phyloP scores from a whole-genome alignment of 92 coral and sea anemone species.

The Paramuricea clavata region DNA sequence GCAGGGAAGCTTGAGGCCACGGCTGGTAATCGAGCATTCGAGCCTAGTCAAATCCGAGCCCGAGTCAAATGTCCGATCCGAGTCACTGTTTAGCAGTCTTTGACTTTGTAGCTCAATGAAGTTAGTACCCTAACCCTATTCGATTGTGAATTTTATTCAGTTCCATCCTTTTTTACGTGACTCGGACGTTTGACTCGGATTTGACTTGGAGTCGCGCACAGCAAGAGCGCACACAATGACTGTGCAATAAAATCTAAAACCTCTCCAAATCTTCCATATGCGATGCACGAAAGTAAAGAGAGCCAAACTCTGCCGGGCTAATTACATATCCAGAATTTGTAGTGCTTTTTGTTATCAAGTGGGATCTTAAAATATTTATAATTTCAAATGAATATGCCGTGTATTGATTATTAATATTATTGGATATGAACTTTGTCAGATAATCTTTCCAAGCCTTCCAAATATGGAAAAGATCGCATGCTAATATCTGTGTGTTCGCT shows the following conservation, averaged over 20 bases:
- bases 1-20: too few species aligned
- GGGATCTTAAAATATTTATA: constrained; percentile 9
- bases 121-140: too few species aligned
- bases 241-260: neutral
- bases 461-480: neutral
- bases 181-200: too few species aligned
- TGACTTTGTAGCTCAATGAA: too few species aligned
- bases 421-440: constrained; percentile 3
- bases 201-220: neutral
- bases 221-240: neutral
- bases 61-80: too few species aligned
- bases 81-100: too few species aligned
- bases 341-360: constrained; percentile 1
- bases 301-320: neutral
- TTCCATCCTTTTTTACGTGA: too few species aligned
- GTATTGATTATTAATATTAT: neutral
- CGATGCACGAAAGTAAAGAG: neutral
- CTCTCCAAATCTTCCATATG: neutral
- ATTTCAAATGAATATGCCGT: neutral
- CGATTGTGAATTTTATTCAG: too few species aligned
- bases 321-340: constrained; percentile 13
- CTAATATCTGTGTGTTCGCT: neutral
- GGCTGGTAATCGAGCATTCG: too few species aligned
- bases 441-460: neutral
- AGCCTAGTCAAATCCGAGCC: too few species aligned